A percentile compares a stretch with the other conserved stretches of the same genome.
phyloP scores from a whole-genome alignment of 1,140 invertebrate genomes.

The Heliconius himera region DNA sequence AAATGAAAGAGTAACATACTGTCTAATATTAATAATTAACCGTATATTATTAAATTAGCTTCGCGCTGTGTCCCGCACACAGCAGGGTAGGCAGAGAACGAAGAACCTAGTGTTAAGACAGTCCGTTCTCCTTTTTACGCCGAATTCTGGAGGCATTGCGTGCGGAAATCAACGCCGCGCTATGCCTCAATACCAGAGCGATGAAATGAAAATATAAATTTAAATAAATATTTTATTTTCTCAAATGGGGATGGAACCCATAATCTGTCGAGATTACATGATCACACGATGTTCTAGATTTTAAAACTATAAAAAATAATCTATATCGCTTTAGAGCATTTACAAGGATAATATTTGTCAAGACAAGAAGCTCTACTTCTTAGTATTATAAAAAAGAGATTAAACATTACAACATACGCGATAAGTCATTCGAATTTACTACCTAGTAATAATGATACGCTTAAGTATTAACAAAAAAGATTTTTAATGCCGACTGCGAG shows the following conservation, averaged over 20 bases:
- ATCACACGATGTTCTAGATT: not conserved
- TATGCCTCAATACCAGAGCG: no score
- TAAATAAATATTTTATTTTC: no score
- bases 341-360: not conserved
- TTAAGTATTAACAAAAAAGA: not conserved
- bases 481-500: not conserved
- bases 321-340: not conserved
- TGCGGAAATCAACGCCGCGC: no score
- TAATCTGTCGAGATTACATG: no score
- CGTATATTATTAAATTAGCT: not conserved
- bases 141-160: no score
- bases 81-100: no score
- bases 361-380: conserved; percentile 1
- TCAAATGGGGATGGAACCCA: no score
- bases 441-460: not conserved
- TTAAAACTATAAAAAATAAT: no score
- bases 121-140: no score
- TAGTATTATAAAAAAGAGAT: not conserved
- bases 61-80: no score
- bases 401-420: not conserved
- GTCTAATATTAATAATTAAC: not conserved
- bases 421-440: not conserved
- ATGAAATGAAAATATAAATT: no score
- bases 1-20: not conserved
- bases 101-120: no score